Conservation (phyloP, 2,888 invertebrate species). For the Spodoptera littoralis region DNA sequence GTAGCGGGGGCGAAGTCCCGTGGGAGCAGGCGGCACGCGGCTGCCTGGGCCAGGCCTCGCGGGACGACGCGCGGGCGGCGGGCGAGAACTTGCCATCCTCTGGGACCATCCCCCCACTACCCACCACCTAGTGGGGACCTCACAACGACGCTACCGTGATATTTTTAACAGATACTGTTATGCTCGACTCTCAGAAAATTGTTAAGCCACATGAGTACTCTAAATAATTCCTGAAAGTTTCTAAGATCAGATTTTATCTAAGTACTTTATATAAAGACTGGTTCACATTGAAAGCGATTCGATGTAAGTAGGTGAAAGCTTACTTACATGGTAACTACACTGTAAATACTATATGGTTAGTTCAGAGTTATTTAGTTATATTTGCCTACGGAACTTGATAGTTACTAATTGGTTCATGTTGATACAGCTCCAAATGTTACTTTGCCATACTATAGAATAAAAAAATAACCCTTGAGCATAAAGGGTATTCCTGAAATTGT, state of each 20-base stretch:
- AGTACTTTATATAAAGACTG: conserved; percentile 13
- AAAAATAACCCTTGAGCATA: too few relatives aligned
- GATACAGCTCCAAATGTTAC: too few relatives aligned
- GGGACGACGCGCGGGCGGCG: conserved; percentile 84
- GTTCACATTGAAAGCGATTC: conserved; percentile 15
- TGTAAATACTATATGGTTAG: too few relatives aligned
- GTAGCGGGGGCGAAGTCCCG: conserved; percentile 69
- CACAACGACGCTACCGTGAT: conserved; percentile 77
- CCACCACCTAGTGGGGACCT: conserved; percentile 71
- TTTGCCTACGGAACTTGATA: too few relatives aligned
- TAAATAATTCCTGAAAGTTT: conserved; percentile 39
- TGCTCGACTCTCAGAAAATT: conserved; percentile 63
- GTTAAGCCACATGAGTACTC: conserved; percentile 46
- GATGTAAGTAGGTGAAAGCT: background rate
- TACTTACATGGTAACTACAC: background rate
- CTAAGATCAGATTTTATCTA: conserved; percentile 19
- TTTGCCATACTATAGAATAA: too few relatives aligned
- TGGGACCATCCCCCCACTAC: conserved; percentile 76
- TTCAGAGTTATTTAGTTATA: too few relatives aligned
- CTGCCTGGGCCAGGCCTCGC: conserved; percentile 82
- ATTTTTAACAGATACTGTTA: conserved; percentile 80
- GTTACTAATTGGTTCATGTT: too few relatives aligned
- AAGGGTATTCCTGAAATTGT: too few relatives aligned
- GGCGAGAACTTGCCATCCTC: conserved; percentile 83
- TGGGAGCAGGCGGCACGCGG: conserved; percentile 84